Conservation (phyloP, 2,113 vertebrate genomes). For the Crotalus viridis region DNA sequence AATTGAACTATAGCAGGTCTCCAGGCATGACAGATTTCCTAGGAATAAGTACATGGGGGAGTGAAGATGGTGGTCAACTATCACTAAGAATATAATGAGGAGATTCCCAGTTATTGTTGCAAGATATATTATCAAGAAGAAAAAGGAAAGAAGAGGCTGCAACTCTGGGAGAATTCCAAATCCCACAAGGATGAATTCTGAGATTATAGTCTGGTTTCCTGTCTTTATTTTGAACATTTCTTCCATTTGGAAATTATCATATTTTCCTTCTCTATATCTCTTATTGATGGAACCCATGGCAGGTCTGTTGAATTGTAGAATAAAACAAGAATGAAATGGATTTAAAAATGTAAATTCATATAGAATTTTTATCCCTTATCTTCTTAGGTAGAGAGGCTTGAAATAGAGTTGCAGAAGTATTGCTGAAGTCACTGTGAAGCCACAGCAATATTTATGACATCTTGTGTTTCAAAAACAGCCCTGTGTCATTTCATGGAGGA, state of each 20-base stretch:
- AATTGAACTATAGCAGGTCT: not conserved
- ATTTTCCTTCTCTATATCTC: not conserved
- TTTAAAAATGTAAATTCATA: not conserved
- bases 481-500: not conserved
- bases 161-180: not conserved
- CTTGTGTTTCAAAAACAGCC: not conserved
- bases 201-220: not conserved
- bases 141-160: not conserved
- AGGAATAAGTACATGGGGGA: slow-evolving; percentile 2
- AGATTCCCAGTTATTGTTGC: not conserved
- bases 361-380: not conserved
- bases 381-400: not conserved
- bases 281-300: not conserved
- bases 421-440: not conserved
- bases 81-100: not conserved
- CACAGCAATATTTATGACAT: not conserved
- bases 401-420: not conserved
- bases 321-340: not conserved
- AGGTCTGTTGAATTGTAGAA: not conserved
- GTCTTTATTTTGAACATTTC: not conserved
- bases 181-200: not conserved
- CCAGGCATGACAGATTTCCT: not conserved
- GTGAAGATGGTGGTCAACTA: not conserved
- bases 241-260: not conserved
- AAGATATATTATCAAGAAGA: not conserved